Base-by-base conservation (phyloP, 2,888 invertebrate species). In the Thereva unica region DNA sequence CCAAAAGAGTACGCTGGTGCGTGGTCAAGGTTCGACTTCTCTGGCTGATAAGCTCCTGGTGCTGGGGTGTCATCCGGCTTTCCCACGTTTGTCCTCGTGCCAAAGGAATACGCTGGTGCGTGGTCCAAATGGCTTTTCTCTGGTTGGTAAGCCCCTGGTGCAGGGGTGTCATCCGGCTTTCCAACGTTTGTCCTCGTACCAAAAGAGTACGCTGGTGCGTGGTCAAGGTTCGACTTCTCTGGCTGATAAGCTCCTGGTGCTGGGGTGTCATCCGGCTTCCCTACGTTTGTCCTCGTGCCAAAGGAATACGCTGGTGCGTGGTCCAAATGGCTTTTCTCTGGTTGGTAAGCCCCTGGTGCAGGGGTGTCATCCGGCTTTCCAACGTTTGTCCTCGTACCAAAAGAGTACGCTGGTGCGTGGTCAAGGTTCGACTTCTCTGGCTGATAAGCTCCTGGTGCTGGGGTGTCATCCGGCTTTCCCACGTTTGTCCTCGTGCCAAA, bases 351-450 rank as follows among this genome's bases (percentile, higher is more conserved):
- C 45, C 86, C 87, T 12, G 89, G 89, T 7, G 87, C 78, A 77
- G 90, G 90, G 47, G 86, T 87, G 63, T 85, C 83, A 75, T 84
- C 86, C 50, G 83, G 80, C 70, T 85, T 86, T 61, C 83, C 83
- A 64, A 83, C 79, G 71, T 85, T 84, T 5, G 85, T 84, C 78
- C 88, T 89, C 69, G 86, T 84, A 71, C 90, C 89, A 77, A 91
- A 91, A 50, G 87, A 87, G 78, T 86, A 91, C 73, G 87, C 84
- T 38, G 90, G 90, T 47, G 87, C 84, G 72, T 82, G 85, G 74
- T 87, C 86, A 53, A 84, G 71, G 52, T 81, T 76, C 68, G n/a
- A n/a, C n/a, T 83, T 84, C 71, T 85, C 85, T 38, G 86, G 84
- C 67, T 78, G 75, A 73, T 89, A 89, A 5, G 86, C 84, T 56